Percentiles rank a stretch among this genome's conserved stretches.
These are phyloP conservation scores for Anguilla anguilla DNA, from an alignment of 2,797 vertebrate genomes.

Conservation along the genomic window DNA sequence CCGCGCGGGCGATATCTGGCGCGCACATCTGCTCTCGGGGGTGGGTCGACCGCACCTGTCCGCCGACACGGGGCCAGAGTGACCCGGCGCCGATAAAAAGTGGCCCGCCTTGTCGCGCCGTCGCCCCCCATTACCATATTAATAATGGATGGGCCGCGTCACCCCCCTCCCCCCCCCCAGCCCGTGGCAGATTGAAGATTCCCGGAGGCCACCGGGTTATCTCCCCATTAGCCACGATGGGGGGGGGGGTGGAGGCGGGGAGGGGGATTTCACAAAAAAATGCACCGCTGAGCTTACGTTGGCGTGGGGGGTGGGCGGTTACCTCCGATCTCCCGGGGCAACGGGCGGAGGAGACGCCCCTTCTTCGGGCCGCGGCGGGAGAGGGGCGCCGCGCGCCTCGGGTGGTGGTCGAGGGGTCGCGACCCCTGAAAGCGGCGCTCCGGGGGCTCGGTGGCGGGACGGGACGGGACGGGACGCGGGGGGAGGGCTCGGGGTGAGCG, in stretches of 20 bases:
- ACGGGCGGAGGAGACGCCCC: constrained; percentile 21
- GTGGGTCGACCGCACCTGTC: constrained; percentile 26
- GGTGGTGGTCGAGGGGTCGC: neutral
- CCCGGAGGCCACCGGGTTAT: constrained; percentile 49
- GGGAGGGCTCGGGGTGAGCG: neutral
- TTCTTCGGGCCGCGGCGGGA: neutral
- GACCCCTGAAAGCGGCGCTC: neutral
- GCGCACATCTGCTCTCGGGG: constrained; percentile 34
- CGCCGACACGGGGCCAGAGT: constrained; percentile 27
- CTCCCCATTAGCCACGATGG: constrained; percentile 41
- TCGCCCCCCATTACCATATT: constrained; percentile 56
- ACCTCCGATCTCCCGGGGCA: constrained; percentile 37
- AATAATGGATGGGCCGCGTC: constrained; percentile 52
- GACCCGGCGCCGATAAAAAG: constrained; percentile 54
- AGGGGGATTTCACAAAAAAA: constrained; percentile 39
- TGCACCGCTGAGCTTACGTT: constrained; percentile 25
- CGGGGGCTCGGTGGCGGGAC: neutral
- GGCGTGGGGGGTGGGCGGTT: constrained; percentile 30
- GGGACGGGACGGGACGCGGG: neutral
- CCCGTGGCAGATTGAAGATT: constrained; percentile 45
- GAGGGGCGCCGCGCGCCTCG: neutral
- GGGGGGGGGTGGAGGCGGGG: neutral
- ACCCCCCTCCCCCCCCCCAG: constrained; percentile 34
- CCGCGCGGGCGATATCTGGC: constrained; percentile 28
- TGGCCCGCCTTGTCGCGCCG: constrained; percentile 47